Evolutionary conservation across 1,140 invertebrate species (phyloP).

Genomic region (Eupeodes corollae): DNA sequence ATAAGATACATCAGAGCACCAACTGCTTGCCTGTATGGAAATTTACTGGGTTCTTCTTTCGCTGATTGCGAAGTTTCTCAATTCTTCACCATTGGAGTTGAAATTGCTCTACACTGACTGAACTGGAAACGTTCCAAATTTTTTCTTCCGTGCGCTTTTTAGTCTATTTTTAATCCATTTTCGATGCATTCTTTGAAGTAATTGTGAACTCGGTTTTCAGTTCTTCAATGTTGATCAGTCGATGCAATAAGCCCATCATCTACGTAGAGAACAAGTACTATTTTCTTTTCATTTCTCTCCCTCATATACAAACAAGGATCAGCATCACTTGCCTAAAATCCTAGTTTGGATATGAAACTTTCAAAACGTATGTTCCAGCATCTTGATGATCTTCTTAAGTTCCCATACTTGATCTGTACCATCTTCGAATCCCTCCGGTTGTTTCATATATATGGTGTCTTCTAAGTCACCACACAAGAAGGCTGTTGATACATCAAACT

Average conservation of each 20-base stretch:
- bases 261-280: conserved; percentile 31
- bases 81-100: conserved; percentile 23
- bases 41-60: conserved; percentile 4
- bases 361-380: conserved; percentile 18
- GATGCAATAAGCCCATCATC: conserved; percentile 36
- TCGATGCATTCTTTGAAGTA: conserved; percentile 8
- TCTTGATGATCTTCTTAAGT: conserved; percentile 29
- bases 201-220: conserved; percentile 21
- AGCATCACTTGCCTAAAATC: conserved; percentile 22
- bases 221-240: conserved; percentile 10
- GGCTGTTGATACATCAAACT: conserved; percentile 14
- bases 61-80: conserved; percentile 10
- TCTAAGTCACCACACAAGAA: conserved; percentile 36
- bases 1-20: conserved; percentile 32
- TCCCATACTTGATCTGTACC: conserved; percentile 15
- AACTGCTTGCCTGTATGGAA: conserved; percentile 33
- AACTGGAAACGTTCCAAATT: too few species aligned
- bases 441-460: conserved; percentile 37
- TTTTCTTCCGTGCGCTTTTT: too few species aligned
- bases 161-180: conserved; percentile 26
- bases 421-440: conserved; percentile 29
- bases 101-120: conserved; percentile 29
- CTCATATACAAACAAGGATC: conserved; percentile 29
- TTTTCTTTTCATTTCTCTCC: conserved; percentile 6
- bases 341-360: conserved; percentile 17